Evolutionary conservation across 2,888 invertebrate species (phyloP).

Genomic region (Caenorhabditis uteleia): DNA sequence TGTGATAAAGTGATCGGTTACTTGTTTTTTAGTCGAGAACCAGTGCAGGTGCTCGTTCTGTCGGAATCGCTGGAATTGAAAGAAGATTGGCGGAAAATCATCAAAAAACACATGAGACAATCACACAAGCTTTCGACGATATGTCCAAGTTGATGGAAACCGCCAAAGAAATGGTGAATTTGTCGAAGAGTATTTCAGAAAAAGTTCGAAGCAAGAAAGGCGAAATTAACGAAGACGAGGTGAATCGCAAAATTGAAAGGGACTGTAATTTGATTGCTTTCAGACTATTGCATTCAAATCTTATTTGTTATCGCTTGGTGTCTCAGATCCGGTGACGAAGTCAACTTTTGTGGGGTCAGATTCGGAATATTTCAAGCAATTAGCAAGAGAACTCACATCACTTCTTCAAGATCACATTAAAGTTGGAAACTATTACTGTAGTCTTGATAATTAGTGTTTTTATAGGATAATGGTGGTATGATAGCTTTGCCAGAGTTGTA

Average conservation of each 20-base stretch:
- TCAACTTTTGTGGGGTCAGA: conserved; percentile 83
- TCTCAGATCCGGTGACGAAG: conserved; percentile 95
- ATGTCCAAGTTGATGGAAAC: conserved; percentile 89
- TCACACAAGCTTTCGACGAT: conserved; percentile 92
- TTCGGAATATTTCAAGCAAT: conserved; percentile 81
- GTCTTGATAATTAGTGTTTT: not conserved
- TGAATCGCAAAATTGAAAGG: no score
- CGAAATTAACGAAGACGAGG: conserved; percentile 90
- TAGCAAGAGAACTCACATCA: conserved; percentile 85
- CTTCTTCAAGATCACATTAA: conserved; percentile 83
- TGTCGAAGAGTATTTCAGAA: conserved; percentile 88
- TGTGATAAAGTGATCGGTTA: not conserved
- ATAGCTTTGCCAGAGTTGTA: conserved; percentile 96
- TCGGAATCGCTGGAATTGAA: conserved; percentile 94
- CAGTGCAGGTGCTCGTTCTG: conserved; percentile 64
- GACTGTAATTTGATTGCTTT: conserved; percentile 17
- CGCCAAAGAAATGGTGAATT: conserved; percentile 94
- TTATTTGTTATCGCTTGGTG: conserved; percentile 92
- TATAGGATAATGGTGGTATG: conserved; percentile 87
- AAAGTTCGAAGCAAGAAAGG: conserved; percentile 94
- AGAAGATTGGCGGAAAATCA: conserved; percentile 87
- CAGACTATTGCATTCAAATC: conserved; percentile 92
- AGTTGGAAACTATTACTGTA: conserved; percentile 72
- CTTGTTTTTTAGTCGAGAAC: conserved; percentile 46
- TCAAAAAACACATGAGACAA: conserved; percentile 87